Evolutionary conservation across 2,113 vertebrate species (phyloP).

Genomic region (Haemorhous mexicanus): DNA sequence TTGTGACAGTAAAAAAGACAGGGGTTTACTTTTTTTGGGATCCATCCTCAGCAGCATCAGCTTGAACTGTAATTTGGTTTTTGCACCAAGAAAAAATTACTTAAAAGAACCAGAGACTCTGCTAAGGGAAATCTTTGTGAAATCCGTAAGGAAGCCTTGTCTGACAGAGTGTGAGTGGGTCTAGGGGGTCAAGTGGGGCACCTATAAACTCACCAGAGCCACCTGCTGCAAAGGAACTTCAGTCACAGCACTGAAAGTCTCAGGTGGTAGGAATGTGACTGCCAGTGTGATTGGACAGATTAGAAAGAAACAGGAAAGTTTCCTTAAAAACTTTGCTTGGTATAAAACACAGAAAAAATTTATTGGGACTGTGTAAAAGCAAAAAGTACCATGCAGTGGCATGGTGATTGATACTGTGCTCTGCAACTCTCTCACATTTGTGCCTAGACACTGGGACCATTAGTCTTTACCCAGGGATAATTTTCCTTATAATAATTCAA

Average conservation of each 20-base stretch:
- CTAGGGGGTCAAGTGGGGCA: background rate
- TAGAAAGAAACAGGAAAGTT: background rate
- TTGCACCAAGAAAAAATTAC: background rate
- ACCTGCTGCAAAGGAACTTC: background rate
- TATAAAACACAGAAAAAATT: background rate
- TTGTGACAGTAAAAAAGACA: background rate
- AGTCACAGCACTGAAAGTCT: background rate
- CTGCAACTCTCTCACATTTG: background rate
- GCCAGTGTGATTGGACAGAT: background rate
- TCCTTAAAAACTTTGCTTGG: background rate
- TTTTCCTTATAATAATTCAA: background rate
- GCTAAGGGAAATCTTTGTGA: background rate
- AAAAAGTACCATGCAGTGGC: background rate
- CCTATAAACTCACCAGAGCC: background rate
- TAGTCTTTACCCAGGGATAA: background rate
- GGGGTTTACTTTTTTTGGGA: background rate
- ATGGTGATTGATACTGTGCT: background rate
- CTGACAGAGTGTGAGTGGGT: background rate
- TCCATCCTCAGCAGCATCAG: background rate
- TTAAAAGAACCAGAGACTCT: background rate
- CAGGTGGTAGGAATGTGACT: background rate
- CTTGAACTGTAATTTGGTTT: background rate
- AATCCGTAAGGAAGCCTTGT: background rate
- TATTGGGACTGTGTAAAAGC: background rate
- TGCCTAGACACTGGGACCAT: background rate